These are phyloP conservation scores for Dipus sagitta DNA, from an alignment of 2,797 vertebrate species.

Conservation along the genomic window DNA sequence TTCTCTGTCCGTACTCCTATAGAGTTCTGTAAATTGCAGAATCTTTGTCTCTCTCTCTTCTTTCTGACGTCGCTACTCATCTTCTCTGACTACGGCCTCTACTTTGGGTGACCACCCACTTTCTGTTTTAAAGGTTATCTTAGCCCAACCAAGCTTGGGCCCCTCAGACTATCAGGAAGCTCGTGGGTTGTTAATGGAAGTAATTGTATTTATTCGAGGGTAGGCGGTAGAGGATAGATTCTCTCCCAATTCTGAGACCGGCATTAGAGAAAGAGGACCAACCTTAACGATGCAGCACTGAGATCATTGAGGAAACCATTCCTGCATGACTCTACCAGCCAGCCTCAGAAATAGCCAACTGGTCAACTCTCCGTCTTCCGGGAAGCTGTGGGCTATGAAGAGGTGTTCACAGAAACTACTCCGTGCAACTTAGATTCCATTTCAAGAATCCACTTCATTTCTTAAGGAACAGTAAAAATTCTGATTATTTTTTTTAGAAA, in stretches of 20 bases:
- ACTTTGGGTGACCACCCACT: background rate
- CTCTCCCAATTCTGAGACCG: background rate
- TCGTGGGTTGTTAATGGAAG: background rate
- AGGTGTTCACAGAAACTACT: background rate
- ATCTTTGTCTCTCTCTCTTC: background rate
- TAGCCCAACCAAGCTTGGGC: background rate
- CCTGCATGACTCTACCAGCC: background rate
- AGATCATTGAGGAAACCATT: background rate
- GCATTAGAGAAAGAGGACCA: background rate
- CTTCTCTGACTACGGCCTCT: background rate
- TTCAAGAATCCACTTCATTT: background rate
- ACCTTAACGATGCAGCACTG: rapidly evolving
- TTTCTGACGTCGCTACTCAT: background rate
- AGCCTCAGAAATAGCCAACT: background rate
- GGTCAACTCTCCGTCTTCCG: background rate
- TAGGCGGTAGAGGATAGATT: background rate
- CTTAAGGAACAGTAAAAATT: background rate
- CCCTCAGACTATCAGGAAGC: background rate
- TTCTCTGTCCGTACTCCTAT: background rate
- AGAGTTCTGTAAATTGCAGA: background rate
- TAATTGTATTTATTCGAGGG: background rate
- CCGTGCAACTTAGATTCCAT: background rate
- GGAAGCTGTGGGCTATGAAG: background rate
- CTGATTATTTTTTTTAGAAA: background rate
- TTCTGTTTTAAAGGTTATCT: background rate